phyloP scores from a whole-genome alignment of 2,888 invertebrate genomes.

The Lapara coniferarum region DNA sequence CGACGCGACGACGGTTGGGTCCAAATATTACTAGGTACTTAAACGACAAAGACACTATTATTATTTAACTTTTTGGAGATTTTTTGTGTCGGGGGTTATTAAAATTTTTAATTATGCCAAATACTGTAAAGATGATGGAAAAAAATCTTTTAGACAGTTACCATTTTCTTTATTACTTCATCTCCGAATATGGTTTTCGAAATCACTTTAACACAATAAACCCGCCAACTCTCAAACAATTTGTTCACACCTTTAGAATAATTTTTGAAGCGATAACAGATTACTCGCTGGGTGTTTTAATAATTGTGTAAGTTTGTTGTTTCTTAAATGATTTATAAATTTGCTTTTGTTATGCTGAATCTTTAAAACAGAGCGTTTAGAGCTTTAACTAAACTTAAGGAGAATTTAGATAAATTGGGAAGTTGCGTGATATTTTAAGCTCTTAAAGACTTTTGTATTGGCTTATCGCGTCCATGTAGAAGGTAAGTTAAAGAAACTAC shows the following conservation, averaged over 20 bases:
- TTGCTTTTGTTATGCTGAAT: slow-evolving; percentile 15
- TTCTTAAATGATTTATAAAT: slow-evolving; percentile 25
- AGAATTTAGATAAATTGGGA: neutral
- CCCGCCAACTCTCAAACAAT: neutral
- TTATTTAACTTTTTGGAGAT: no score
- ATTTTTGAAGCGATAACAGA: slow-evolving; percentile 22
- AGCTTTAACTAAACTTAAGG: neutral
- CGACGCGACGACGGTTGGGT: no score
- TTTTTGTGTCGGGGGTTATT: no score
- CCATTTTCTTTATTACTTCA: no score
- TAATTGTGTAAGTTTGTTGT: slow-evolving; percentile 26
- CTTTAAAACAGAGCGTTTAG: slow-evolving; percentile 8
- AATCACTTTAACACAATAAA: neutral
- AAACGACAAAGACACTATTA: no score
- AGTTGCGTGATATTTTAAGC: neutral
- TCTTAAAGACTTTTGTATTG: neutral
- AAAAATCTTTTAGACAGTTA: neutral
- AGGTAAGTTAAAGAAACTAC: neutral
- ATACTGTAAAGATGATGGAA: no score
- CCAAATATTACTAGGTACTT: no score
- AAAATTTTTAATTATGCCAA: no score
- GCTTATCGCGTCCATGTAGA: neutral
- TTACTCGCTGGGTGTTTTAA: slow-evolving; percentile 18
- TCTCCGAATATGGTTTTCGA: neutral
- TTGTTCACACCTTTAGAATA: slow-evolving; percentile 2